Conservation (phyloP, 1,140 invertebrate species). For the Uloborus diversus region DNA sequence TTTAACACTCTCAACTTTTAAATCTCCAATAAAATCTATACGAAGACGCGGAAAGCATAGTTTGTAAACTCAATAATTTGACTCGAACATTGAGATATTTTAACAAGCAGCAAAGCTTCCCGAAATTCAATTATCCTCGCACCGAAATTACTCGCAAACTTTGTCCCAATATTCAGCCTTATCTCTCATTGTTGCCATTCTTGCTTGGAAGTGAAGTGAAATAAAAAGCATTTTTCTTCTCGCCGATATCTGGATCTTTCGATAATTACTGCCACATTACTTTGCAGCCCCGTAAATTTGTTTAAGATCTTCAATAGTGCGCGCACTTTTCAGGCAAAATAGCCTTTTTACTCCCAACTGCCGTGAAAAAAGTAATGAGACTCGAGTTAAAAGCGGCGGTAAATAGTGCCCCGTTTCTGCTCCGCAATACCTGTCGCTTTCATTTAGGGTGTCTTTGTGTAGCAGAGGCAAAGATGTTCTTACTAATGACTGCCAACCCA, state of each 20-base stretch:
- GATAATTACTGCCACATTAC: conserved; percentile 22
- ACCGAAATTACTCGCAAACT: too few species aligned
- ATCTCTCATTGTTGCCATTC: too few species aligned
- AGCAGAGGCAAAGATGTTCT: conserved; percentile 21
- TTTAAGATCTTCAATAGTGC: conserved; percentile 6
- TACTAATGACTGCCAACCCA: conserved; percentile 30
- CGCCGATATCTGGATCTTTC: background rate
- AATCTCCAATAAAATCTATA: too few species aligned
- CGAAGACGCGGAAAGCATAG: too few species aligned
- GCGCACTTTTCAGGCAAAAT: background rate
- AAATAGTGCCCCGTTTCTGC: background rate
- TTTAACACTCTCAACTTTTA: too few species aligned
- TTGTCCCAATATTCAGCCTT: too few species aligned
- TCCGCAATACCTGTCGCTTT: conserved; percentile 38
- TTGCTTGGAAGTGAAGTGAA: too few species aligned
- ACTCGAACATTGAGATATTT: too few species aligned
- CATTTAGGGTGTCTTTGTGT: conserved; percentile 41
- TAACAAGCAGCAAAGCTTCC: too few species aligned
- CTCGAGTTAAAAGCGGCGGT: background rate
- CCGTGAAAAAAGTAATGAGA: background rate
- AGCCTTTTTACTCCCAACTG: background rate
- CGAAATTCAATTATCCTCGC: too few species aligned
- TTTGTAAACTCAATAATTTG: too few species aligned
- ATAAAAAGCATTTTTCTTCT: background rate
- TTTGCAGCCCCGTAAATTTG: conserved; percentile 11